Conservation (phyloP, 2,888 invertebrate genomes). For the Synanthedon myopaeformis region DNA sequence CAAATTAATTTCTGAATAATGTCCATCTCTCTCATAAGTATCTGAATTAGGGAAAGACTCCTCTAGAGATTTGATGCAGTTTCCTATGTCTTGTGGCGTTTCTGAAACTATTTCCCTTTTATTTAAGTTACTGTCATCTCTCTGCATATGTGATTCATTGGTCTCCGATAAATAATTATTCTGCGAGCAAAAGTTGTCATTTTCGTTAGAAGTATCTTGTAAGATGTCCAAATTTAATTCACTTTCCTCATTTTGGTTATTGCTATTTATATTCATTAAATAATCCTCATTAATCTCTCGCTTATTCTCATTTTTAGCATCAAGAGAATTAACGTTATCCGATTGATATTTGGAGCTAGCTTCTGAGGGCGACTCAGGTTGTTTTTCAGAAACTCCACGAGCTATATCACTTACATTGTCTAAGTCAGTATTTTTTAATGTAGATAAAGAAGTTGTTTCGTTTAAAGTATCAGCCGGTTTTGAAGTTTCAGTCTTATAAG, state of each 20-base stretch:
- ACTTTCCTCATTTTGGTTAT: slow-evolving; percentile 19
- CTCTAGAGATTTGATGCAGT: slow-evolving; percentile 47
- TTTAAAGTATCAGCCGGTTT: slow-evolving; percentile 23
- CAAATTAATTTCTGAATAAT: slow-evolving; percentile 25
- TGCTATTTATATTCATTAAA: slow-evolving; percentile 14
- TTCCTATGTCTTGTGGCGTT: slow-evolving; percentile 23
- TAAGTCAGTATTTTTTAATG: background rate
- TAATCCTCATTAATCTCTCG: slow-evolving; percentile 36
- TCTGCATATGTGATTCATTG: slow-evolving; percentile 21
- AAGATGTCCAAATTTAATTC: background rate
- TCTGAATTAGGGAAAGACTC: slow-evolving; percentile 52
- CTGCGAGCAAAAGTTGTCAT: slow-evolving; percentile 14
- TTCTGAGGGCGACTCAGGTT: background rate
- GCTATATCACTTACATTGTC: background rate
- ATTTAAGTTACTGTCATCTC: slow-evolving; percentile 19
- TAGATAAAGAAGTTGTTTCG: slow-evolving; percentile 10
- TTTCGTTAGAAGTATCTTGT: background rate
- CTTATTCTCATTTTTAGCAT: slow-evolving; percentile 39
- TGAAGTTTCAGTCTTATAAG: slow-evolving; percentile 23
- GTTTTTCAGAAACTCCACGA: background rate
- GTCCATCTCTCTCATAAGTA: slow-evolving; percentile 27
- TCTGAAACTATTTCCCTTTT: slow-evolving; percentile 33
- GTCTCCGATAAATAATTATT: slow-evolving; percentile 32
- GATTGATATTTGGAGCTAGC: background rate
- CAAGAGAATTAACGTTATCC: background rate